Evolutionary conservation across 2,888 invertebrate genomes (phyloP).

Genomic region (Keiferia lycopersicella): DNA sequence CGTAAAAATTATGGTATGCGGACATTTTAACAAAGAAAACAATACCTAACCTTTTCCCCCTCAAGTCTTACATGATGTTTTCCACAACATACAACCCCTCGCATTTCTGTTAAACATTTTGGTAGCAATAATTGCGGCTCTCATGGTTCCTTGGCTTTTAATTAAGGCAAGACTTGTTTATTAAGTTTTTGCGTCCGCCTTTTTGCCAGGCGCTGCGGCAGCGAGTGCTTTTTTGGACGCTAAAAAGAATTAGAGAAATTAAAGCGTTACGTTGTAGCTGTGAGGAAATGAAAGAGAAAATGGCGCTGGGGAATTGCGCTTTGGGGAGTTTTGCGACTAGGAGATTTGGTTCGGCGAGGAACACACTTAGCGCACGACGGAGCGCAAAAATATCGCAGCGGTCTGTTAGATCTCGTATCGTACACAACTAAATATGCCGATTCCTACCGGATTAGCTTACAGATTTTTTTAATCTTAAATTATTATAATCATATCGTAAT

Average conservation of each 20-base stretch:
- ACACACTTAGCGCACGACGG: neutral
- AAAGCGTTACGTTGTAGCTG: slow-evolving; percentile 35
- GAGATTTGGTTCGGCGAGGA: neutral
- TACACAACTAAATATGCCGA: too few species aligned
- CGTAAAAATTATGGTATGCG: neutral
- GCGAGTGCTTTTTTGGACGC: slow-evolving; percentile 32
- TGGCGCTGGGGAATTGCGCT: slow-evolving; percentile 23
- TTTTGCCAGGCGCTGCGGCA: slow-evolving; percentile 22
- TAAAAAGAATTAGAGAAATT: slow-evolving; percentile 39
- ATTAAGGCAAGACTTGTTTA: slow-evolving; percentile 61
- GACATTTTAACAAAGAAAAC: too few species aligned
- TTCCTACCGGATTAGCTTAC: too few species aligned
- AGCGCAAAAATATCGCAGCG: too few species aligned
- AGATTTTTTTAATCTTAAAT: too few species aligned
- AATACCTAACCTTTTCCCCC: too few species aligned
- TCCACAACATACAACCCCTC: neutral
- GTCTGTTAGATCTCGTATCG: too few species aligned
- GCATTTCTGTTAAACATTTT: slow-evolving; percentile 37
- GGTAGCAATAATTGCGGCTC: slow-evolving; percentile 54
- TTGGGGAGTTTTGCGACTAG: neutral
- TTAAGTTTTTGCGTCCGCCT: slow-evolving; percentile 51
- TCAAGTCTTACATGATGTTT: neutral
- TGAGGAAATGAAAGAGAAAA: slow-evolving; percentile 27
- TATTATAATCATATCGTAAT: too few species aligned
- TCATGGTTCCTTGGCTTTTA: slow-evolving; percentile 61